Evolutionary conservation across 2,888 invertebrate species (phyloP).

Genomic region (Nomada ferruginata): DNA sequence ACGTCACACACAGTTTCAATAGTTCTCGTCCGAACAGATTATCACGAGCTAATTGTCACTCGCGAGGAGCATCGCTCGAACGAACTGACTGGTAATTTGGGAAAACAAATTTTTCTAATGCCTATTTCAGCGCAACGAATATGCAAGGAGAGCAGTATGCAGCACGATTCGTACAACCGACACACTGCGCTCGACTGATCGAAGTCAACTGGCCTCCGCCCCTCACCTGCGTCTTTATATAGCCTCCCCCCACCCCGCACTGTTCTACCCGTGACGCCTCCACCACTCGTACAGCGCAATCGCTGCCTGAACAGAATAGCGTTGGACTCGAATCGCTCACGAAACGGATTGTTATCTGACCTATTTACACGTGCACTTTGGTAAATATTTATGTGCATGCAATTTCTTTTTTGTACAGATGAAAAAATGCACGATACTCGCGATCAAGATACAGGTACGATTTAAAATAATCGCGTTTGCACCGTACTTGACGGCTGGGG

Average conservation of each 20-base stretch:
- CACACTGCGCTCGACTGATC: conserved; percentile 66
- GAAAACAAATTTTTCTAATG: neutral
- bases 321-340: conserved; percentile 59
- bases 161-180: neutral
- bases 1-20: conserved; percentile 37
- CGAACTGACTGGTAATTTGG: conserved; percentile 6
- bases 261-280: conserved; percentile 65
- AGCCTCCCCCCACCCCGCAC: conserved; percentile 72
- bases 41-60: conserved; percentile 50
- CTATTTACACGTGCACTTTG: conserved; percentile 37
- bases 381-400: conserved; percentile 32
- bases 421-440: neutral
- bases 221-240: conserved; percentile 81
- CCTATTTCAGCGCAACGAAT: conserved; percentile 29
- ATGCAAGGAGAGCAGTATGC: conserved; percentile 10
- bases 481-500: neutral
- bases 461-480: conserved; percentile 10
- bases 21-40: neutral
- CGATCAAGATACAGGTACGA: neutral
- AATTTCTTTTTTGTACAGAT: neutral
- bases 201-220: conserved; percentile 82
- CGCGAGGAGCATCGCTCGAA: conserved; percentile 43
- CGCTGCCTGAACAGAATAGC: conserved; percentile 75
- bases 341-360: conserved; percentile 47
- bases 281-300: conserved; percentile 75